Evolutionary conservation across 2,888 invertebrate species (phyloP).

Genomic region (Sipunculus nudus): DNA sequence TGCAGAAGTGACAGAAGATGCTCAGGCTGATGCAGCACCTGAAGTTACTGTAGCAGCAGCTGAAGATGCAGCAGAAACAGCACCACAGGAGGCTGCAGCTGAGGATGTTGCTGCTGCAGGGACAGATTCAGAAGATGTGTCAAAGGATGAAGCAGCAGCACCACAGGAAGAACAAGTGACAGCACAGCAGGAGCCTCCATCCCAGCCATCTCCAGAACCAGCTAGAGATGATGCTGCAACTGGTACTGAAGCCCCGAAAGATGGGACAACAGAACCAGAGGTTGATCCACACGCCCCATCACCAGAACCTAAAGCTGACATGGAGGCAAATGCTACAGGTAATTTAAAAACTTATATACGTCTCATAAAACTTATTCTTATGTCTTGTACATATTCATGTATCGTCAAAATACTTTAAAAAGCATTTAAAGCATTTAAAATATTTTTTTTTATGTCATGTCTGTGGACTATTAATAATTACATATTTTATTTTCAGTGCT

Average conservation of each 20-base stretch:
- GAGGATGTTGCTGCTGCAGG: slow-evolving; percentile 2
- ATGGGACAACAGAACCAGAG: slow-evolving; percentile 12
- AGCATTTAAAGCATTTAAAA: too few species aligned
- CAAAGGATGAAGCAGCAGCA: background rate
- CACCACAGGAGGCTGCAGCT: background rate
- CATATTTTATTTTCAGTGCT: too few species aligned
- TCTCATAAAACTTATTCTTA: background rate
- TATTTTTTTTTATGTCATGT: too few species aligned
- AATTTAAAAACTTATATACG: slow-evolving; percentile 1
- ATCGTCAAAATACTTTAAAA: too few species aligned
- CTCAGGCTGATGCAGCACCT: slow-evolving; percentile 3
- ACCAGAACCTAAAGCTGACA: slow-evolving; percentile 2
- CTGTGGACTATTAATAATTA: too few species aligned
- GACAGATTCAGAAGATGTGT: background rate
- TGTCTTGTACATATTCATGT: background rate
- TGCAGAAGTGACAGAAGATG: slow-evolving; percentile 5
- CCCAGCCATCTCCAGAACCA: slow-evolving; percentile 9
- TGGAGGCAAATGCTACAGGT: background rate
- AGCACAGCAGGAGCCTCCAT: background rate
- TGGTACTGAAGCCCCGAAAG: background rate
- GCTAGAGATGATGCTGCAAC: slow-evolving; percentile 6
- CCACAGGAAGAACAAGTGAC: slow-evolving; percentile 20
- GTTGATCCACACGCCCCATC: slow-evolving; percentile 30
- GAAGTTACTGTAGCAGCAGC: background rate
- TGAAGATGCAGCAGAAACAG: slow-evolving; percentile 4